Conservation (phyloP, 2,113 vertebrate genomes). For the Osmerus mordax region DNA sequence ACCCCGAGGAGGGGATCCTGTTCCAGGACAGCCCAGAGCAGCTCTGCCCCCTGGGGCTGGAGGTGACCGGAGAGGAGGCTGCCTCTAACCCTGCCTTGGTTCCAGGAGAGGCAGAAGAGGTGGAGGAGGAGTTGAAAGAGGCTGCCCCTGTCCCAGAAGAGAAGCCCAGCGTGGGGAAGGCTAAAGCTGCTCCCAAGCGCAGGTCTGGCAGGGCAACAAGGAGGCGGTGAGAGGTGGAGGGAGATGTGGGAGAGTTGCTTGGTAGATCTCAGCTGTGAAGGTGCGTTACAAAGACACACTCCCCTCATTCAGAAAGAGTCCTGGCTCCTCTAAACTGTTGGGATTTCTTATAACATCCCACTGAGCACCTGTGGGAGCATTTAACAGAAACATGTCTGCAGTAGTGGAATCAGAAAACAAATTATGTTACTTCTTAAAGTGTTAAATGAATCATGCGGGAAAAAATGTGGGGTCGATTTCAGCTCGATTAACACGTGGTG, state of each 20-base stretch:
- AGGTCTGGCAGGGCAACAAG: slow-evolving; percentile 56
- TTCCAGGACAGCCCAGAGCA: slow-evolving; percentile 8
- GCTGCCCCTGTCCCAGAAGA: slow-evolving; percentile 21
- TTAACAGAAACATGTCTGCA: not conserved
- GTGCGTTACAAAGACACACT: too few relatives aligned
- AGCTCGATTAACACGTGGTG: not conserved
- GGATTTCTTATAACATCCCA: not conserved
- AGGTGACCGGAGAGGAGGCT: not conserved
- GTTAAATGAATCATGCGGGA: not conserved
- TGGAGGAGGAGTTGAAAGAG: slow-evolving; percentile 35
- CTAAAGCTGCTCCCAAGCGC: slow-evolving; percentile 48
- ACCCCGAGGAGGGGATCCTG: slow-evolving; percentile 9
- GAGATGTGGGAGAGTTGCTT: not conserved
- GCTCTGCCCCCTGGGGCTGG: slow-evolving; percentile 16
- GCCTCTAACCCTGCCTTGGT: not conserved
- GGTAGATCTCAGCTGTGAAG: slow-evolving; percentile 10
- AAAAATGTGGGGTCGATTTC: not conserved
- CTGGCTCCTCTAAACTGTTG: slow-evolving; percentile 17
- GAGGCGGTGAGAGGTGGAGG: slow-evolving; percentile 22
- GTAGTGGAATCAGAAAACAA: not conserved
- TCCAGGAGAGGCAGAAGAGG: not conserved
- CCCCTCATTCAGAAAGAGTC: slow-evolving; percentile 29
- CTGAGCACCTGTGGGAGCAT: too few relatives aligned
- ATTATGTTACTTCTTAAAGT: not conserved
- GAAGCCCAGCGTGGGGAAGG: slow-evolving; percentile 38